Evolutionary conservation across 1,140 invertebrate species (phyloP).

Genomic region (Agrilus planipennis): DNA sequence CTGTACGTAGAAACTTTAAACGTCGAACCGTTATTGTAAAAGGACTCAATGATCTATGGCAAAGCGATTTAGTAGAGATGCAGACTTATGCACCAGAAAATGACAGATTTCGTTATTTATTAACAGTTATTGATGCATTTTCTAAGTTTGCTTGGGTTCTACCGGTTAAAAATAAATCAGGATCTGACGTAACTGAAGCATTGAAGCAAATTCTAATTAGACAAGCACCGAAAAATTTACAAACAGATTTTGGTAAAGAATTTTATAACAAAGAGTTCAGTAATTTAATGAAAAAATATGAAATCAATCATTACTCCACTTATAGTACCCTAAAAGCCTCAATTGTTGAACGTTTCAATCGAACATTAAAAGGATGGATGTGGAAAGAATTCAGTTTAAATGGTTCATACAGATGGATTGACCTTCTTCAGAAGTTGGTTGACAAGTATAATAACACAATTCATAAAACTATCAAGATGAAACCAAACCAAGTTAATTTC

Average conservation of each 20-base stretch:
- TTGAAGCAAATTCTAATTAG: slow-evolving; percentile 16
- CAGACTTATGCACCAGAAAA: slow-evolving; percentile 15
- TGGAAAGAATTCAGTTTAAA: slow-evolving; percentile 1
- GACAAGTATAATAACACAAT: slow-evolving; percentile 33
- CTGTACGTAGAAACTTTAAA: slow-evolving; percentile 29
- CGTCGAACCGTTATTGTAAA: slow-evolving; percentile 26
- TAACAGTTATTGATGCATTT: slow-evolving; percentile 27
- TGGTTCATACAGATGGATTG: slow-evolving; percentile 32
- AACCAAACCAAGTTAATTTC: slow-evolving; percentile 27
- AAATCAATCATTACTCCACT: slow-evolving; percentile 26
- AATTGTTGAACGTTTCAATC: neutral
- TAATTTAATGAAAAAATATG: slow-evolving; percentile 21
- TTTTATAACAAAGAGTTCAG: slow-evolving; percentile 24
- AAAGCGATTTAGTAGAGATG: slow-evolving; percentile 19
- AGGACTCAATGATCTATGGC: slow-evolving; percentile 20
- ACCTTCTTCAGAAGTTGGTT: slow-evolving; percentile 29
- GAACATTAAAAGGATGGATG: slow-evolving; percentile 1
- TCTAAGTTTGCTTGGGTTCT: slow-evolving; percentile 24
- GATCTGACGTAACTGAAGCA: slow-evolving; percentile 14
- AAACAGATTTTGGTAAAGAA: slow-evolving; percentile 29
- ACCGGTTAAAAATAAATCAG: slow-evolving; percentile 25
- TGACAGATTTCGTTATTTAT: slow-evolving; percentile 21
- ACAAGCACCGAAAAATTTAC: slow-evolving; percentile 12
- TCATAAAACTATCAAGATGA: slow-evolving; percentile 34
- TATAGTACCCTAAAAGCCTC: neutral